Base-by-base conservation (phyloP, 2,888 invertebrate species). In the Chrysolina oricalcia region DNA sequence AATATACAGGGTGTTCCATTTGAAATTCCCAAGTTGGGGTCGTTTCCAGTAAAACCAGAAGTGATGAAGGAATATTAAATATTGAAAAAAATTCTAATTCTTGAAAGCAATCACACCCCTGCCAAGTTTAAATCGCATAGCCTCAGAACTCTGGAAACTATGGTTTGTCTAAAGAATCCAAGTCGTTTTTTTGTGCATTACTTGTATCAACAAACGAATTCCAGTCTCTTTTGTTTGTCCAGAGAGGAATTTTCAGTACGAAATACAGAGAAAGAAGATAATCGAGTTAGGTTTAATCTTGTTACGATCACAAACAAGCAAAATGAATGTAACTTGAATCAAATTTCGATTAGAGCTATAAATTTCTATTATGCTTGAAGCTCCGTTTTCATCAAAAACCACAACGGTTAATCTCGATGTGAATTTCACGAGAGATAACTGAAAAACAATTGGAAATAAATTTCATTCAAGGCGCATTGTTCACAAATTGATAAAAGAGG, bases 381-480 rank as follows among this genome's bases (percentile, higher is more conserved):
- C 59, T 27, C 15, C 59, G 23, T 27, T 59, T 59, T 59, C 27
- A 59, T n/a, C 23, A 13, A 27, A n/a, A 59, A 59, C 27, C 59
- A 59, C 59, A 59, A 27, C 59, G 27, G 27, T 59, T 1, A 59
- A 23, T 59, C 59, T 23, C 27, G 23, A 23, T 59, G n/a, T 27
- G 9, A 59, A 59, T 23, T 27, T 27, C 56, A 59, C 13, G 15
- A 15, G 13, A 27, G 59, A 23, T 27, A 59, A 59, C 23, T 27
- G 59, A 15, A 27, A 27, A 59, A n/a, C 23, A 23, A 27, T 53
- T 59, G 59, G 27, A 27, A 15, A 59, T 59, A 23, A 27, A 59
- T 59, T 23, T 53, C 27, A 0, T 59, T n/a, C 23, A 8, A 13
- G 5, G 27, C 8, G 6, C 13, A 59, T 13, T 9, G 13, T 50